phyloP scores from a whole-genome alignment of 2,888 invertebrate genomes.

The Cheilosia soror region DNA sequence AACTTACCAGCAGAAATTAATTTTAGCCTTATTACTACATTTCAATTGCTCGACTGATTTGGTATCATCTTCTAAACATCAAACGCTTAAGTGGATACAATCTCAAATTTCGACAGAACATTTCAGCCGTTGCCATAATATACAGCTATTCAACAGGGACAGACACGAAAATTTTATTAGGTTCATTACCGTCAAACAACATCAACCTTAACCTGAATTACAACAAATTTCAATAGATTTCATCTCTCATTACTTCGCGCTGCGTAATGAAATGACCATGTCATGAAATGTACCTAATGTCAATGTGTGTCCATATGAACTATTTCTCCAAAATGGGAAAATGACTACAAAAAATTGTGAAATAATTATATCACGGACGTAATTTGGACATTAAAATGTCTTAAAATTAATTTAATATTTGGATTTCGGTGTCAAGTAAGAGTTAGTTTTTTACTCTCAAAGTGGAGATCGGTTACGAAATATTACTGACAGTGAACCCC shows the following conservation, averaged over 20 bases:
- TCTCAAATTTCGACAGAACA: constrained; percentile 15
- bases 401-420: not conserved
- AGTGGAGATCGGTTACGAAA: not conserved
- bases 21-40: not conserved
- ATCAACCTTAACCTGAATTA: constrained; percentile 42
- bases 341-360: not conserved
- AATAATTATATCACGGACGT: not conserved
- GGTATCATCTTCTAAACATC: not conserved
- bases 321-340: not conserved
- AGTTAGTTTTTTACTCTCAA: not conserved
- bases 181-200: constrained; percentile 38
- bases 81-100: not conserved
- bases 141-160: constrained; percentile 6
- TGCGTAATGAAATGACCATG: not conserved
- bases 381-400: not conserved
- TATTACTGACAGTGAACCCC: not conserved
- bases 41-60: constrained; percentile 6
- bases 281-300: no score
- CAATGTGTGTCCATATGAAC: not conserved
- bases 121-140: not conserved
- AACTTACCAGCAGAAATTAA: no score
- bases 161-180: constrained; percentile 6
- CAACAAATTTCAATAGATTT: constrained; percentile 32
- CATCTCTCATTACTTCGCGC: not conserved
- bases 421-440: not conserved